Conservation (phyloP, 2,797 vertebrate genomes). For the Salmo trutta region DNA sequence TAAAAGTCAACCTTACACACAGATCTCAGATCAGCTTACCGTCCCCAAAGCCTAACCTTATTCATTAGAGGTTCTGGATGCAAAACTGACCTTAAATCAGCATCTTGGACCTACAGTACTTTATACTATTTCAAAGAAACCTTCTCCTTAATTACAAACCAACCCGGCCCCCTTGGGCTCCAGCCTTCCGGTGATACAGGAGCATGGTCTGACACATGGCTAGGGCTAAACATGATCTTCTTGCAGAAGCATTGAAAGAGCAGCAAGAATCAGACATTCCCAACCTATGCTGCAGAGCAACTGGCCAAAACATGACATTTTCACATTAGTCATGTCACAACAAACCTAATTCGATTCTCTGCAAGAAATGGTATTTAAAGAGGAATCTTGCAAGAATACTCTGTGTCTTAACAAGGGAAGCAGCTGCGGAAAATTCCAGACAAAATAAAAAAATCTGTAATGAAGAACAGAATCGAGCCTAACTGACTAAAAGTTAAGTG, state of each 20-base stretch:
- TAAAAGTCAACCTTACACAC: constrained; percentile 10
- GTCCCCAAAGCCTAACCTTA: neutral
- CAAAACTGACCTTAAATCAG: constrained; percentile 39
- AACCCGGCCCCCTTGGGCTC: constrained; percentile 21
- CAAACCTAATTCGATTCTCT: neutral
- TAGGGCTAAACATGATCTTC: constrained; percentile 22
- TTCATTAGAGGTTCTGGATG: neutral
- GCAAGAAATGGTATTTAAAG: neutral
- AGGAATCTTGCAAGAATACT: neutral
- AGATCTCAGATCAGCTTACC: constrained; percentile 1
- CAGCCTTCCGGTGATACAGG: constrained; percentile 21
- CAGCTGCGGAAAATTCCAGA: neutral
- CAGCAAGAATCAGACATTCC: neutral
- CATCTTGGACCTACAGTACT: constrained; percentile 22
- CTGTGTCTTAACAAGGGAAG: neutral
- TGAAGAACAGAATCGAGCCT: neutral
- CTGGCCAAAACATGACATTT: neutral
- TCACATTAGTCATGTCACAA: neutral
- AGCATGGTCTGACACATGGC: constrained; percentile 36
- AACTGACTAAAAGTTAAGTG: neutral
- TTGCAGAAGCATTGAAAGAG: too few species aligned
- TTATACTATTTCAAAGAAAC: constrained; percentile 36
- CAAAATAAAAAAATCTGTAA: too few species aligned
- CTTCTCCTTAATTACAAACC: constrained; percentile 38
- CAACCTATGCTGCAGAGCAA: neutral